A percentile compares a stretch with the other conserved stretches of the same genome.
Evolutionary conservation across 2,113 vertebrate genomes (phyloP).

Genomic region (Oncorhynchus nerka): DNA sequence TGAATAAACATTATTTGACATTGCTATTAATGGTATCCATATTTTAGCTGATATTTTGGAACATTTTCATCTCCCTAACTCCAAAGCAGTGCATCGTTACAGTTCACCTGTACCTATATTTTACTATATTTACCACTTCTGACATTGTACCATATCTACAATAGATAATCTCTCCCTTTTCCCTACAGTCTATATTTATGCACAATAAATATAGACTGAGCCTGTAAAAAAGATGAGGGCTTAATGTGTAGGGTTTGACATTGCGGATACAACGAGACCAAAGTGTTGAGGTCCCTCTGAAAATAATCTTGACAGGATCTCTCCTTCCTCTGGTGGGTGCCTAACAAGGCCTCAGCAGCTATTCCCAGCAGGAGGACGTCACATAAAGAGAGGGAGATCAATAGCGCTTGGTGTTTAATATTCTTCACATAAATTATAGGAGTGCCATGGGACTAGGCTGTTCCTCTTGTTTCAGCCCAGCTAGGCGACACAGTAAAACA

Average conservation of each 20-base stretch:
- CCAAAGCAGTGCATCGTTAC: not conserved
- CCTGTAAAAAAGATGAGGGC: not conserved
- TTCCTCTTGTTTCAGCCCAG: conserved; percentile 23
- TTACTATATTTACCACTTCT: not conserved
- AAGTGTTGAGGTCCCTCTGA: conserved; percentile 12
- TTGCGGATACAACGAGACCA: conserved; percentile 24
- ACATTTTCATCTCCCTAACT: not conserved
- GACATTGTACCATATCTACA: not conserved
- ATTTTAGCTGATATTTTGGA: not conserved
- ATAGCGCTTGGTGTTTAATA: conserved; percentile 55
- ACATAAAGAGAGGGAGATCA: conserved; percentile 49
- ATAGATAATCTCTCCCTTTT: not conserved
- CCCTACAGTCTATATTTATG: not conserved
- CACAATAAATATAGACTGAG: not conserved
- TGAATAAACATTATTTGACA: not conserved
- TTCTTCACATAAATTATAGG: conserved; percentile 54
- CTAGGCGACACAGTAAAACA: conserved; percentile 13
- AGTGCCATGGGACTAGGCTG: conserved; percentile 32
- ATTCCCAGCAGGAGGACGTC: conserved; percentile 44
- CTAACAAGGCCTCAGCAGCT: conserved; percentile 31
- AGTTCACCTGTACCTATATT: not conserved
- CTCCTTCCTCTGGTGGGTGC: conserved; percentile 33
- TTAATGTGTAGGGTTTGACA: conserved; percentile 12
- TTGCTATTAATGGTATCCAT: no score
- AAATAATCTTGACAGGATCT: conserved; percentile 38